Evolutionary conservation across 1,140 invertebrate genomes (phyloP), one percentile per base, ranked within the genome.

Genomic region (Contarinia nasturtii): DNA sequence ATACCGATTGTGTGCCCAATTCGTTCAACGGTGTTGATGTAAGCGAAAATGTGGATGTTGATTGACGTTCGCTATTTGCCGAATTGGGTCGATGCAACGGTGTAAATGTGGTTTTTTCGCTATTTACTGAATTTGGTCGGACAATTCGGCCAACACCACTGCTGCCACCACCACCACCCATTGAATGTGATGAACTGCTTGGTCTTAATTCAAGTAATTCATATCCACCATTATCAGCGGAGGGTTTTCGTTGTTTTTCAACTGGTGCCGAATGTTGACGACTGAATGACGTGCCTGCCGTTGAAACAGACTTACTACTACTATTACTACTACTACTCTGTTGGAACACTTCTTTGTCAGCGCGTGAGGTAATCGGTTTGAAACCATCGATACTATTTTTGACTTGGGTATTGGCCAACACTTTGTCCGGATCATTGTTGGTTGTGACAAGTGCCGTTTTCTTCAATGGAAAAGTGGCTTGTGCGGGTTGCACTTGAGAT

Each of bases 61-160:
- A 19, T 27, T 46, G 17, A 37, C 37, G 15, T 15, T 48, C 46
- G 42, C 48, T 44, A 11, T 45, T 48, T n/a, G 44, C 33, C 17
- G 48, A 48, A 33, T 44, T 41, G 43, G 45, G 48, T 40, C 48
- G 44, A 14, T 33, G 47, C 46, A 45, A 50, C 51, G 2, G 48
- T 42, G 15, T 20, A 43, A 47, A 52, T 47, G 19, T 54, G 53
- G 18, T 17, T 55, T 57, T 59, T 12, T 54, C 52, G 37, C 55
- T 55, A 41, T 59, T 59, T 20, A 57, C 59, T 17, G 58, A 61
- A 41, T 57, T 59, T 19, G 57, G 59, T 20, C 63, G 50, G 33
- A 57, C 56, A 44, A 55, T 54, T 48, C n/a, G n/a, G n/a, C n/a
- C n/a, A n/a, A n/a, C n/a, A n/a, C n/a, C n/a, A n/a, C n/a, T n/a